Evolutionary conservation across 2,797 vertebrate species (phyloP), one percentile per base, ranked within the genome.

Genomic region (Macroramphosus scolopax): DNA sequence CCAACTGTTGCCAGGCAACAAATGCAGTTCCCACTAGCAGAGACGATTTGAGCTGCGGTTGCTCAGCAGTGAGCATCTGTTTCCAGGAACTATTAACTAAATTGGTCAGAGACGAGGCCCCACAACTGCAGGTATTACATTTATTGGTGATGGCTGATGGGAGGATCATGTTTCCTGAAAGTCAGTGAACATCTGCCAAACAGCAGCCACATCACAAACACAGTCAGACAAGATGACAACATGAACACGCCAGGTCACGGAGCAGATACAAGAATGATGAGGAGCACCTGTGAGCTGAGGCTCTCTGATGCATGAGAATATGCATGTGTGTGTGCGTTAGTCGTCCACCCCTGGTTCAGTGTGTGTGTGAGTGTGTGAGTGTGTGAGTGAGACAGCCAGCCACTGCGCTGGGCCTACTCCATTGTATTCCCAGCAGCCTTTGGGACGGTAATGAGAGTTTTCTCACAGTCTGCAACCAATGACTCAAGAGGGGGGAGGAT

Each of bases 1-100:
- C 26, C 4, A 46, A 46, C 51, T 26, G 76, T 84, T 77, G 61
- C 81, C 66, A 39, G 52, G 74, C 64, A 77, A 81, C 76, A 53
- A 32, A 69, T 40, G 16, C 40, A 49, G 17, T 22, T 49, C 37
- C 36, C 16, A 16, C 14, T 17, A 17, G 31, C 4, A 10, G 30
- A 49, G 25, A 37, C 20, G 16, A 28, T 29, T 25, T 3, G 20
- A 46, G 26, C 37, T 69, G 29, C 45, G 42, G 46, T 59, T 41
- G 34, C 53, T 51, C 63, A 29, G 32, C 30, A 17, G 33, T 17
- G 39, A 40, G 47, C n/a, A 41, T 43, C 39, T 25, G 11, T 56
- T 72, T 66, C 52, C 58, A 56, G 43, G 37, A 72, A 60, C 18
- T 50, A 62, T 71, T 62, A 45, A 40, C 15, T 59, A 12, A 34